A percentile compares a stretch with the other conserved stretches of the same genome.
These are phyloP conservation scores for Platichthys flesus DNA, from an alignment of 2,113 vertebrate genomes.

Conservation along the genomic window DNA sequence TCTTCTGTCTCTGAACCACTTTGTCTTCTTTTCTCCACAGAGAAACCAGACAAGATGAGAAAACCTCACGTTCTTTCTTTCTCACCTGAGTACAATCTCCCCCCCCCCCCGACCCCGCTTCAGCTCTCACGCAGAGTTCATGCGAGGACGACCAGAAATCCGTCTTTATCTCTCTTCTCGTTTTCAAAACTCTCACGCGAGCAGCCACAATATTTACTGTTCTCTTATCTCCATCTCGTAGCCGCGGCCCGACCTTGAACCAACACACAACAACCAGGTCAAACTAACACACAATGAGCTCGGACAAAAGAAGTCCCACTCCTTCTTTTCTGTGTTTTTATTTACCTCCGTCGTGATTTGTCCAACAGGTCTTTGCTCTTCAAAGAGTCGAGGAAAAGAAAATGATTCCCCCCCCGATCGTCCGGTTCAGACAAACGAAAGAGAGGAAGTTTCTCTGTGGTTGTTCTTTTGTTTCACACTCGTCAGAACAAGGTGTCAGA, in stretches of 20 bases:
- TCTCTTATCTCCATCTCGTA: conserved; percentile 8
- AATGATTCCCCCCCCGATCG: conserved; percentile 7
- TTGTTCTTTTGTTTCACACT: too few relatives aligned
- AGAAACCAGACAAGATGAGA: neutral
- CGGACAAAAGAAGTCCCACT: too few relatives aligned
- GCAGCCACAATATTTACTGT: conserved; percentile 48
- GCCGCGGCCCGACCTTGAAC: conserved; percentile 29
- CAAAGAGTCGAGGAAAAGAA: conserved; percentile 1
- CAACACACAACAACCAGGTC: conserved; percentile 9
- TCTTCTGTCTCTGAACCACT: too few relatives aligned
- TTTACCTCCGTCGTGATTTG: conserved; percentile 17
- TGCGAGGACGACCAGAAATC: neutral
- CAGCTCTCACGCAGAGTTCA: too few relatives aligned
- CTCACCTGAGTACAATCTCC: neutral
- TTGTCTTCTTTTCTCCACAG: too few relatives aligned
- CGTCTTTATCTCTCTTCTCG: neutral
- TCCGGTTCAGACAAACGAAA: conserved; percentile 21
- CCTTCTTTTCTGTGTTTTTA: too few relatives aligned
- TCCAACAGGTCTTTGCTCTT: neutral
- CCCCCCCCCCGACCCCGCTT: too few relatives aligned
- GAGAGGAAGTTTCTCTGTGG: too few relatives aligned
- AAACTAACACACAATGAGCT: conserved; percentile 18
- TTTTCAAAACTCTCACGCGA: conserved; percentile 11
- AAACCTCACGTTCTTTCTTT: neutral
- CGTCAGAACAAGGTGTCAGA: neutral